Evolutionary conservation across 2,113 vertebrate species (phyloP), one percentile per base, ranked within the genome.

Genomic region (Sprattus sprattus): DNA sequence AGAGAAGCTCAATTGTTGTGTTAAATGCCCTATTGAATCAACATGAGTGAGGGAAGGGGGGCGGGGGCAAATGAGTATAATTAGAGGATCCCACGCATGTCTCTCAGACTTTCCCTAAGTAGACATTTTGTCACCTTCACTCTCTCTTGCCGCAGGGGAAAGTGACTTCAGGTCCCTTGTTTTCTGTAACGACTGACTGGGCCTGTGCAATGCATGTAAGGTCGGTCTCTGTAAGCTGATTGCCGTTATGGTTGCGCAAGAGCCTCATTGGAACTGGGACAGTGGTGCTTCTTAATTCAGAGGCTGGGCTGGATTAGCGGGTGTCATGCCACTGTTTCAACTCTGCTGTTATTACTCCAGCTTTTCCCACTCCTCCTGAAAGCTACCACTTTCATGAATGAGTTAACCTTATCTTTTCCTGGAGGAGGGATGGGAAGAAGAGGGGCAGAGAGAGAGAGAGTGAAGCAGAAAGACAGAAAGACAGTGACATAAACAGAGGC

Each of bases 231-330:
- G 81, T 89, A 89, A 89, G 87, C 87, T 83, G 83, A 87, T 87
- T 90, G 84, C 83, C 5, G 20, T 39, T 15, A 5, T 20, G 52
- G 82, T 90, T 88, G 84, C 20, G 64, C 87, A 89, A 90, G 81
- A 83, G 84, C 80, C 81, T 81, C 64, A 49, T 75, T 84, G 81
- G 88, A 88, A 89, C 81, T 88, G 84, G 88, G 88, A 82, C 88
- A 89, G 83, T 32, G 28, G 52, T 46, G 44, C 75, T 83, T 82
- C 89, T 86, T 87, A 85, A 86, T 88, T 89, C 88, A 28, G 46
- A 75, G 32, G 82, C 81, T 84, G n/a, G 83, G 84, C 85, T 90
- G 89, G 88, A 90, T 91, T 89, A 90, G 82, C 6, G 75, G 16
- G 78, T 84, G 83, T 86, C 85, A 83, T 85, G 82, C 82, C 81